Conservation (phyloP, 2,113 vertebrate genomes). For the Tamias sibiricus region DNA sequence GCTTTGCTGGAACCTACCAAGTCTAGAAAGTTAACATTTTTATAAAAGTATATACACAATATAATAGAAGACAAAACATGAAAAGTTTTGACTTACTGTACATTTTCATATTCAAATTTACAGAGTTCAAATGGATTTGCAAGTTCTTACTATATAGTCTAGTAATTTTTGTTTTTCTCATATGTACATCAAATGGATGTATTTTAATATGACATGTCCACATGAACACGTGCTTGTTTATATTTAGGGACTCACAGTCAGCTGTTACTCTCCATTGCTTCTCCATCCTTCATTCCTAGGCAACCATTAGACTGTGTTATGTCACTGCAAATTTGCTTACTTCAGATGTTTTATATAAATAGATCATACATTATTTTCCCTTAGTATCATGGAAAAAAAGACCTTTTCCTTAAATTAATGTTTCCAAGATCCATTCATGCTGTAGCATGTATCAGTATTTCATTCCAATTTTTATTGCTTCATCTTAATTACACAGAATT, state of each 20-base stretch:
- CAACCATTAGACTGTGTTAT: no score
- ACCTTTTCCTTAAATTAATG: no score
- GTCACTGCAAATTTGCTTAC: no score
- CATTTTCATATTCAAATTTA: slow-evolving; percentile 38
- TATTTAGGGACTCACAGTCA: neutral
- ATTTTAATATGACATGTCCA: neutral
- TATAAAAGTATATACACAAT: neutral
- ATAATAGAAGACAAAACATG: neutral
- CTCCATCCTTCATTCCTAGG: neutral
- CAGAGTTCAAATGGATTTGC: neutral
- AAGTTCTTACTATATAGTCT: neutral
- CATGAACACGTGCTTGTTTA: neutral
- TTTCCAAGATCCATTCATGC: no score
- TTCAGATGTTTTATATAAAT: no score
- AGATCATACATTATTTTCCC: no score
- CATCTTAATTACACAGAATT: no score
- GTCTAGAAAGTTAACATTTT: neutral
- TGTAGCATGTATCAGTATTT: no score
- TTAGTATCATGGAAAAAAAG: no score
- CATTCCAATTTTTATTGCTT: no score
- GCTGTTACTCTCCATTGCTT: neutral
- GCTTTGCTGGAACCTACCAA: neutral
- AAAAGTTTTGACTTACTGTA: neutral
- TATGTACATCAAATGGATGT: neutral
- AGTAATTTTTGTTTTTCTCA: neutral